Percentiles rank a stretch among this genome's conserved stretches.
Conservation (phyloP, 2,797 vertebrate genomes). For the Erpetoichthys calabaricus region DNA sequence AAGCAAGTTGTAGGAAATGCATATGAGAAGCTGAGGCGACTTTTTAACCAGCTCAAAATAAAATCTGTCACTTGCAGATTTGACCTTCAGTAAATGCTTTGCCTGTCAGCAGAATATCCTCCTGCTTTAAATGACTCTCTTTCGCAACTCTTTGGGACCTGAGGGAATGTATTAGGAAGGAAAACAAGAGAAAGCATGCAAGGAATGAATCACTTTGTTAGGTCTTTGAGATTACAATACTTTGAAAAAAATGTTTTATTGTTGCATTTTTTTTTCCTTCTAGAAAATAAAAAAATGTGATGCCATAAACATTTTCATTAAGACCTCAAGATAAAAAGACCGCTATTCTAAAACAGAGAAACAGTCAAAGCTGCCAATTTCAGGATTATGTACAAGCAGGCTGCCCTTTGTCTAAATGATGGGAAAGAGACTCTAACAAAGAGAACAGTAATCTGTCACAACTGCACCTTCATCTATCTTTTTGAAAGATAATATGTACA, state of each 20-base stretch:
- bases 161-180: not conserved
- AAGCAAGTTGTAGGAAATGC: not conserved
- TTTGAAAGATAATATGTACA: not conserved
- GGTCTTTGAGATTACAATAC: not conserved
- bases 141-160: not conserved
- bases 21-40: not conserved
- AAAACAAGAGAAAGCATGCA: not conserved
- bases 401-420: not conserved
- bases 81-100: constrained; percentile 4
- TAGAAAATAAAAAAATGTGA: not conserved
- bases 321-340: not conserved
- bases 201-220: constrained; percentile 1
- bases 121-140: not conserved
- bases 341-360: constrained; percentile 1
- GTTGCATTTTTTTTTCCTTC: not conserved
- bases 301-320: not conserved
- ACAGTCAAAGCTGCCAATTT: not conserved
- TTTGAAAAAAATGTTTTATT: not conserved
- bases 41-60: not conserved
- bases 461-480: not conserved
- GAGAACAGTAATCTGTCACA: not conserved
- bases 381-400: not conserved
- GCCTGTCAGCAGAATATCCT: not conserved
- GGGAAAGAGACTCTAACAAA: not conserved
- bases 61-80: not conserved